A percentile compares a stretch with the other conserved stretches of the same genome.
These are phyloP conservation scores for Cariama cristata DNA, from an alignment of 2,113 vertebrate genomes.

Conservation along the genomic window DNA sequence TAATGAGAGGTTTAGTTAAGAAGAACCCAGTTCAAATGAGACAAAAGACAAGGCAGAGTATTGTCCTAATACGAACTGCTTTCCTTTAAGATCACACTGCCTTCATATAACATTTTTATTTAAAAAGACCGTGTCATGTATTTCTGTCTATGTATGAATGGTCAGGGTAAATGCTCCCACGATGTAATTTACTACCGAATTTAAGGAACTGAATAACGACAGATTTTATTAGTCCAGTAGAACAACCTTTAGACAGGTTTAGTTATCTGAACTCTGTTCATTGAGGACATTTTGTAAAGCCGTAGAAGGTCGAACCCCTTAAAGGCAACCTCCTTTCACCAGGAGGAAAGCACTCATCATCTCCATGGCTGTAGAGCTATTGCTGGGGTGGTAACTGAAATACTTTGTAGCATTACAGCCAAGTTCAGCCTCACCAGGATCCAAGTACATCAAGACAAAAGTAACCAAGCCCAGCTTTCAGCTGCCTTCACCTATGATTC, in stretches of 20 bases:
- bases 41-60: neutral
- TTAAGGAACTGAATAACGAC: slow-evolving; percentile 11
- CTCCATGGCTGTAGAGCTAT: neutral
- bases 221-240: slow-evolving; percentile 18
- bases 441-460: neutral
- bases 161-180: neutral
- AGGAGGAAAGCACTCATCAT: neutral
- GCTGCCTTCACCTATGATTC: neutral
- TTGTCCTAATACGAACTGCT: neutral
- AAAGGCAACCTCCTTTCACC: neutral
- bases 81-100: neutral
- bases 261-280: neutral
- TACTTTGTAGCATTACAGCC: neutral
- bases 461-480: neutral
- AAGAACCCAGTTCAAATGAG: neutral
- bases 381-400: neutral
- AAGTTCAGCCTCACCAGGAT: neutral
- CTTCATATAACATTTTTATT: neutral
- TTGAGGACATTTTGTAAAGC: neutral
- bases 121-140: neutral
- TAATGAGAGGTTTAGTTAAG: slow-evolving; percentile 1
- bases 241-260: slow-evolving; percentile 18
- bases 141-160: neutral
- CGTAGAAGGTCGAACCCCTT: slow-evolving; percentile 7
- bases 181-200: neutral